A percentile compares a stretch with the other conserved stretches of the same genome.
Evolutionary conservation across 2,888 invertebrate species (phyloP).

Genomic region (Hedya salicella): DNA sequence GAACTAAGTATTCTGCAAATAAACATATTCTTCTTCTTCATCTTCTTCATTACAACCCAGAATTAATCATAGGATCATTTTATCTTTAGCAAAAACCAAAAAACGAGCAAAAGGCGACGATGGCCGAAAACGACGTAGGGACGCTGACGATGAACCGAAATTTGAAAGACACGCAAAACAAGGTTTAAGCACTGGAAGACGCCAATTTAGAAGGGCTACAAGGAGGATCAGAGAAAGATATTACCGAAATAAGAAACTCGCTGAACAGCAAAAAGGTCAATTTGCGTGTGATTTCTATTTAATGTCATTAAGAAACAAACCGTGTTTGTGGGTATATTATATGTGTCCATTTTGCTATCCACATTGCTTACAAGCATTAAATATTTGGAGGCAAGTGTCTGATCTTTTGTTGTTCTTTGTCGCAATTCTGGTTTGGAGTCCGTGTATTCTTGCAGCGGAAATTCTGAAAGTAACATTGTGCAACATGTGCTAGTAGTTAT

Average conservation of each 20-base stretch:
- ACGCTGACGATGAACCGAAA: neutral
- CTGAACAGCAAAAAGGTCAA: conserved; percentile 20
- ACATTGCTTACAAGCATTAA: conserved; percentile 6
- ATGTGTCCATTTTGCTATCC: conserved; percentile 25
- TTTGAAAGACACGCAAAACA: neutral
- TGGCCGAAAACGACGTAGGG: neutral
- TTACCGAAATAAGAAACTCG: conserved; percentile 24
- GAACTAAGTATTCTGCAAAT: too few relatives aligned
- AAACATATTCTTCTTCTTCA: too few relatives aligned
- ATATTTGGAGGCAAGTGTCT: conserved; percentile 10
- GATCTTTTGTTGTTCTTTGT: conserved; percentile 28
- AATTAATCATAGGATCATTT: too few relatives aligned
- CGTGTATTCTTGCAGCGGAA: conserved; percentile 11
- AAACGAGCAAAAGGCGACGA: neutral
- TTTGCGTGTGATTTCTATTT: conserved; percentile 27
- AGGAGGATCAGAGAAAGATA: conserved; percentile 25
- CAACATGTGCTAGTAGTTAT: conserved; percentile 1
- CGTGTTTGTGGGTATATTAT: conserved; percentile 29
- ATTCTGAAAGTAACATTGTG: conserved; percentile 4
- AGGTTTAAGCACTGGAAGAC: neutral
- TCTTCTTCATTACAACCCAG: too few relatives aligned
- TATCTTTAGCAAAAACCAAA: neutral
- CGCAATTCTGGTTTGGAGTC: conserved; percentile 25
- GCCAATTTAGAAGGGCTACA: conserved; percentile 12
- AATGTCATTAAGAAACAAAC: conserved; percentile 20